Percentiles rank a stretch among this genome's conserved stretches.
phyloP scores from a whole-genome alignment of 2,888 invertebrate species.

The Trilocha varians region DNA sequence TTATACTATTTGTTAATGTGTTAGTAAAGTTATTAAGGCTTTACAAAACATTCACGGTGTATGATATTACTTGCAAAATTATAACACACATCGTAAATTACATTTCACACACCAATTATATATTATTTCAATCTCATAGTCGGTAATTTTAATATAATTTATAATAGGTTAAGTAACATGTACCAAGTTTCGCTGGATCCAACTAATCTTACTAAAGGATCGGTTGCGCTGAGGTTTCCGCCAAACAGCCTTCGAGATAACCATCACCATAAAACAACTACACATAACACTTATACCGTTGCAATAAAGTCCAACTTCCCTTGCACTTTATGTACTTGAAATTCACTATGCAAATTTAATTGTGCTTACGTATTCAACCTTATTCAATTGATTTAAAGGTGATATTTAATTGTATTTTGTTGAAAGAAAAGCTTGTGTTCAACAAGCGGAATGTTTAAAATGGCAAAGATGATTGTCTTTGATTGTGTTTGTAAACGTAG shows the following conservation, averaged over 20 bases:
- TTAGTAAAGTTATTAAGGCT: too few relatives aligned
- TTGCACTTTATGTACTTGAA: neutral
- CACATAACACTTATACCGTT: slow-evolving; percentile 1
- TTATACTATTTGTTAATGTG: too few relatives aligned
- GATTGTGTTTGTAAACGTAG: neutral
- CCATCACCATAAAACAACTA: slow-evolving; percentile 21
- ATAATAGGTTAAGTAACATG: neutral
- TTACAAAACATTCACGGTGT: too few relatives aligned
- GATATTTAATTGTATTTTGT: neutral
- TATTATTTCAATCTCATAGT: neutral
- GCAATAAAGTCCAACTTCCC: neutral
- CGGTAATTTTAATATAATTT: neutral
- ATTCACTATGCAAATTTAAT: neutral
- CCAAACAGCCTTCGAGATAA: slow-evolving; percentile 35
- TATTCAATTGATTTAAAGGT: neutral
- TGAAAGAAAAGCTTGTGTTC: neutral
- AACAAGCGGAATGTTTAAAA: neutral
- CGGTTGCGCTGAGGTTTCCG: slow-evolving; percentile 19
- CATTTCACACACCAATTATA: neutral
- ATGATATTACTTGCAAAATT: too few relatives aligned
- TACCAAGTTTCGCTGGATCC: neutral
- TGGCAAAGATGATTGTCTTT: neutral
- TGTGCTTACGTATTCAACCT: neutral
- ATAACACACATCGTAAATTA: neutral
- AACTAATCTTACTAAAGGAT: neutral